These are phyloP conservation scores for Halesus radiatus DNA, from an alignment of 1,140 invertebrate genomes.

Conservation along the genomic window DNA sequence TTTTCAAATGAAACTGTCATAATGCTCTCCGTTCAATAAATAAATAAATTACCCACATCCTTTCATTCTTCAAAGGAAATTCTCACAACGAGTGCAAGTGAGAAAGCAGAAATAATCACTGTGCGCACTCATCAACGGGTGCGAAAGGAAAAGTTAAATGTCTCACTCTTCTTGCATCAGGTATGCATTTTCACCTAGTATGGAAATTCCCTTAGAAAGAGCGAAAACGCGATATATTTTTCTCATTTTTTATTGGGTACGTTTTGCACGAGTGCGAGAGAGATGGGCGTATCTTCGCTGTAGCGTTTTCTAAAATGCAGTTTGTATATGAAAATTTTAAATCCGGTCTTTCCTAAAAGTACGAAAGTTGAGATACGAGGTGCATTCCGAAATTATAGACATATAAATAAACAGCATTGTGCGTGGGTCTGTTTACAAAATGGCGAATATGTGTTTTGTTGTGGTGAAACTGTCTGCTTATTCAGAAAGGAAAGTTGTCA, in stretches of 20 bases:
- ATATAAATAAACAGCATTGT: too few relatives aligned
- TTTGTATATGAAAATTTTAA: not conserved
- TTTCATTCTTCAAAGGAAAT: not conserved
- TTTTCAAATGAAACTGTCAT: too few relatives aligned
- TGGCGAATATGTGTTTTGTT: too few relatives aligned
- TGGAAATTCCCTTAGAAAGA: too few relatives aligned
- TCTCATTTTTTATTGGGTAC: not conserved
- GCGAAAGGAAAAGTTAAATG: not conserved
- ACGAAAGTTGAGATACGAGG: not conserved
- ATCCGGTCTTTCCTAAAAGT: not conserved
- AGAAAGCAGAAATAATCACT: not conserved
- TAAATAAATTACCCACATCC: too few relatives aligned
- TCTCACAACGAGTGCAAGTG: slow-evolving; percentile 2
- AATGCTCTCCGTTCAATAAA: too few relatives aligned
- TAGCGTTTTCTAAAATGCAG: not conserved
- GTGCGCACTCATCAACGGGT: not conserved
- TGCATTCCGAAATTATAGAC: not conserved
- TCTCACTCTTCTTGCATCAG: not conserved
- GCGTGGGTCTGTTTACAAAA: too few relatives aligned
- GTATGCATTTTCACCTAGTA: not conserved
- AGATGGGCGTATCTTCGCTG: not conserved
- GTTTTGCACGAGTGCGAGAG: not conserved
- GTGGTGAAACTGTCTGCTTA: too few relatives aligned
- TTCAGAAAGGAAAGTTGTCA: too few relatives aligned
- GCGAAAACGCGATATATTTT: not conserved